Percentiles rank a stretch among this genome's conserved stretches.
These are phyloP conservation scores for Saccostrea cuccullata DNA, from an alignment of 1,140 invertebrate species.

Conservation along the genomic window DNA sequence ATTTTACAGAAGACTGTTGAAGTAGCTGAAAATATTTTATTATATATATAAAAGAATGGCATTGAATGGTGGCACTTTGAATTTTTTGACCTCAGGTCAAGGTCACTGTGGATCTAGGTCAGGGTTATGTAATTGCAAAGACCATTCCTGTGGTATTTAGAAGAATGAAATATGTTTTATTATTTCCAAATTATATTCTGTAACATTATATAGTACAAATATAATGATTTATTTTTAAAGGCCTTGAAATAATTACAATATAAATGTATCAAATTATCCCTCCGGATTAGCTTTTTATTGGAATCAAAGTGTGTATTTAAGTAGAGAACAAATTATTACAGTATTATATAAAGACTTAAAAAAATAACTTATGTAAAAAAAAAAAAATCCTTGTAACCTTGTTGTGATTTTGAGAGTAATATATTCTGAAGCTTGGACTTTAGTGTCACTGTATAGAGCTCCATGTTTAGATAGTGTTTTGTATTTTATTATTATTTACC, in stretches of 20 bases:
- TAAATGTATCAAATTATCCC: neutral
- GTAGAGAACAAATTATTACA: conserved; percentile 32
- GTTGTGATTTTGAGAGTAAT: conserved; percentile 37
- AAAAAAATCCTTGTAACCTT: neutral
- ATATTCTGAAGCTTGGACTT: conserved; percentile 16
- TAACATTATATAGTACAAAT: conserved; percentile 3
- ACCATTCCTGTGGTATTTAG: neutral
- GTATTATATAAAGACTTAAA: conserved; percentile 12
- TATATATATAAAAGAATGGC: conserved; percentile 7
- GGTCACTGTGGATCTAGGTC: neutral
- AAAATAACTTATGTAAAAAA: conserved; percentile 22
- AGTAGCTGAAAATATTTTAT: conserved; percentile 1
- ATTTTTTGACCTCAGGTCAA: conserved; percentile 39
- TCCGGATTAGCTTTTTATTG: conserved; percentile 23
- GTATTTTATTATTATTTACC: conserved; percentile 71
- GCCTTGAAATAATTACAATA: neutral
- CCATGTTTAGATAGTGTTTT: conserved; percentile 63
- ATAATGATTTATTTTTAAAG: conserved; percentile 13
- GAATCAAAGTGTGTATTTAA: neutral
- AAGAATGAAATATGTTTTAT: neutral
- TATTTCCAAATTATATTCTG: conserved; percentile 5
- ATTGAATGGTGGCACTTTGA: conserved; percentile 54
- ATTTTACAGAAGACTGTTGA: conserved; percentile 55
- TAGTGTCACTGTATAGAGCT: conserved; percentile 8
- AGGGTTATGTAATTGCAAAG: neutral